Evolutionary conservation across 2,797 vertebrate genomes (phyloP), one percentile per base, ranked within the genome.

Genomic region (Trachurus trachurus): DNA sequence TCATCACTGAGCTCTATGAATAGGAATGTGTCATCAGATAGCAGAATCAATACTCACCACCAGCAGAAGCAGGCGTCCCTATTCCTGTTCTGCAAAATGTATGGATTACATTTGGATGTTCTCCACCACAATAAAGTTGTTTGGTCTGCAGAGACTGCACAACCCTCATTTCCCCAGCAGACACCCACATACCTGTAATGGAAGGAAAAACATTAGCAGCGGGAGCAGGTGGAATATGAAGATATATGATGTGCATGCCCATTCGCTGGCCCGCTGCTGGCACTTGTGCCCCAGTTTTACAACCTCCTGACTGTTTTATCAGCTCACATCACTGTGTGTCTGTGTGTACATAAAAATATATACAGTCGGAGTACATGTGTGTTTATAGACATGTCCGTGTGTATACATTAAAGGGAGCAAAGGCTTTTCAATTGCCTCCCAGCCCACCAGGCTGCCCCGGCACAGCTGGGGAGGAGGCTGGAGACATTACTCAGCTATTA

Each of bases 401-500:
- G 57, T 59, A 42, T 63, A 67, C 61, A 62, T 56, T 66, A 71
- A 84, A 72, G 63, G 67, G 74, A 79, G 81, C 56, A 84, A 81
- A 84, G 73, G 61, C 70, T 83, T 90, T 83, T 75, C 82, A 76
- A 67, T 84, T 73, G 88, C 78, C 74, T 81, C 59, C 2, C 68
- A 69, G 81, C 80, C 80, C 78, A 74, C 71, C 79, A 76, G 77
- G 72, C 82, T 47, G 68, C 78, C 80, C 86, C n/a, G 0, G 78
- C 89, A 0, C 92, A 90, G 89, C 84, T 77, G 81, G 88, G 74
- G 88, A 81, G 73, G 73, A 90, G 87, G 80, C 82, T 87, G 73
- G 76, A 87, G 79, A 88, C 87, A 93, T 91, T 88, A 92, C 87
- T 92, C 92, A 88, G 82, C 90, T 92, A 87, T 93, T 94, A 91